Conservation (phyloP, 2,888 invertebrate species). For the Hylaea fasciaria region DNA sequence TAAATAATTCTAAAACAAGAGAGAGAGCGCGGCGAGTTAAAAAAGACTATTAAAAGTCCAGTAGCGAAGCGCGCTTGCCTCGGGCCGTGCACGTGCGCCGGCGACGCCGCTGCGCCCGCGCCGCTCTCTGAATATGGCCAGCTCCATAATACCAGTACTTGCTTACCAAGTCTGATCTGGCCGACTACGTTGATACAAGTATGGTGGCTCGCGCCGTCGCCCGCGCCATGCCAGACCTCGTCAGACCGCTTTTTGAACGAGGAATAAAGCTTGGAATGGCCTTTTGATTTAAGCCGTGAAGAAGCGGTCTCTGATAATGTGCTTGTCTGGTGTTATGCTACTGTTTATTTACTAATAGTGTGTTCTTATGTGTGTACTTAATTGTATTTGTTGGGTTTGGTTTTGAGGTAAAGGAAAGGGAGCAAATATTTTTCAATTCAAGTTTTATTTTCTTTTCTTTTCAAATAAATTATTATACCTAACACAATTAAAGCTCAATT, state of each 20-base stretch:
- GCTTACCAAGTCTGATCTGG: constrained; percentile 3
- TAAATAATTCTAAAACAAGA: constrained; percentile 52
- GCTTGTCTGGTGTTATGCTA: constrained; percentile 42
- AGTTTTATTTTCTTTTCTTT: constrained; percentile 62
- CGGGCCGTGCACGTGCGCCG: constrained; percentile 59
- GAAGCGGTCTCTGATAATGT: constrained; percentile 35
- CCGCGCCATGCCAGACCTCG: constrained; percentile 60
- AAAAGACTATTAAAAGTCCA: constrained; percentile 73
- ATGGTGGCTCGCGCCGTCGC: constrained; percentile 59
- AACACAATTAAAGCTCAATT: constrained; percentile 78
- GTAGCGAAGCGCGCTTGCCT: constrained; percentile 66
- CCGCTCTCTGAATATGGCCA: constrained; percentile 55
- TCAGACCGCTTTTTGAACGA: constrained; percentile 70
- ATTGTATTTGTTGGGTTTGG: constrained; percentile 26
- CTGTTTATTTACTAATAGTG: constrained; percentile 37
- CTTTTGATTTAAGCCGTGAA: constrained; percentile 48
- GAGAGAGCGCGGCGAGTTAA: constrained; percentile 54
- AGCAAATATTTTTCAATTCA: constrained; percentile 58
- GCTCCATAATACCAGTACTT: constrained; percentile 24
- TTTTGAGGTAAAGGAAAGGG: constrained; percentile 58
- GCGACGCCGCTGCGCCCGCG: neutral
- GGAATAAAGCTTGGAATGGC: constrained; percentile 47
- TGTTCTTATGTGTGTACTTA: constrained; percentile 22
- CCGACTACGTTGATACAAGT: constrained; percentile 27
- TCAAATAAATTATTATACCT: constrained; percentile 71